These are phyloP conservation scores for Sphyrna mokarran DNA, from an alignment of 2,113 vertebrate species.

Conservation along the genomic window DNA sequence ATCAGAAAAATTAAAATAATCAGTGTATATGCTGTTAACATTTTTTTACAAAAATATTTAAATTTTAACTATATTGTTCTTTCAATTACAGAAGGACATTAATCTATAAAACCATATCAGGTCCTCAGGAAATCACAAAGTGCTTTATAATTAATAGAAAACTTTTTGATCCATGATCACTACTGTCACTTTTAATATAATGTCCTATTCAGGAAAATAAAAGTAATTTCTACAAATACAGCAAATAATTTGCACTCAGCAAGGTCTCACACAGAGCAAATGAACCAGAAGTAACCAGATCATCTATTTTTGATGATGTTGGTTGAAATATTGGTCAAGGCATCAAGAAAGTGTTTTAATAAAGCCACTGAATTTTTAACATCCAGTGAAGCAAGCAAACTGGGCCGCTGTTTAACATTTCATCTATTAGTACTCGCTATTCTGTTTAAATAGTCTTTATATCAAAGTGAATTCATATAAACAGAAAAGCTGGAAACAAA, in stretches of 20 bases:
- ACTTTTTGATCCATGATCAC: background rate
- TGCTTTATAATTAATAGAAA: background rate
- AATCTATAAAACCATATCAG: background rate
- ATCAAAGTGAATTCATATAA: background rate
- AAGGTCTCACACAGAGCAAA: background rate
- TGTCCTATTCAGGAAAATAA: background rate
- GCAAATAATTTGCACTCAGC: background rate
- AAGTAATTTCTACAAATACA: background rate
- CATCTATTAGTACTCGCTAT: background rate
- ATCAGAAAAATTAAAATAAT: background rate
- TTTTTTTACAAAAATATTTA: constrained; percentile 1
- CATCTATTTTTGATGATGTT: background rate
- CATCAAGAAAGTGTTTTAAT: background rate
- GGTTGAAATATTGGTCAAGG: background rate
- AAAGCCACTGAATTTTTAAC: background rate
- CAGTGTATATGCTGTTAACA: background rate
- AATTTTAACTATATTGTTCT: background rate
- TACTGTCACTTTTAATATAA: background rate
- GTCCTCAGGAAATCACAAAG: background rate
- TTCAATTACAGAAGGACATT: background rate
- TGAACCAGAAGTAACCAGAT: background rate
- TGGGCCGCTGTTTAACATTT: background rate
- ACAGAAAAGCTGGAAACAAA: background rate
- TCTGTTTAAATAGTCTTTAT: background rate
- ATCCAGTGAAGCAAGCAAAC: background rate